phyloP scores from a whole-genome alignment of 2,797 vertebrate species.

The Tauraco hartlaubi region DNA sequence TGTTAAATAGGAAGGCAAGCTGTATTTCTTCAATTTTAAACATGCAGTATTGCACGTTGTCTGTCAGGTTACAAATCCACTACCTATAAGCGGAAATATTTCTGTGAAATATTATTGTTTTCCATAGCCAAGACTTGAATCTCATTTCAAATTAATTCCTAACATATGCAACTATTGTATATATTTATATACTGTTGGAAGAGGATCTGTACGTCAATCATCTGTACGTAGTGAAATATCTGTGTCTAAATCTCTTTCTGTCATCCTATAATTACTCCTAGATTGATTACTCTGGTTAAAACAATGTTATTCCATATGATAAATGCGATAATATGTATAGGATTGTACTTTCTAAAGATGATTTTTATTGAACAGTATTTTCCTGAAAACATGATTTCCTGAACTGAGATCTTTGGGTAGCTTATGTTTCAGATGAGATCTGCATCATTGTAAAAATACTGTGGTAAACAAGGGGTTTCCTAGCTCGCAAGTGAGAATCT shows the following conservation, averaged over 20 bases:
- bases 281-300: background rate
- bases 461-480: slow-evolving; percentile 9
- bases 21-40: background rate
- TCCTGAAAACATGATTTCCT: background rate
- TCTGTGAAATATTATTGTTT: background rate
- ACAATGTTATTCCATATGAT: background rate
- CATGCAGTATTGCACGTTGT: background rate
- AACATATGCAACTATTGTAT: background rate
- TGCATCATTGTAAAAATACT: background rate
- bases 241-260: background rate
- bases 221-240: background rate
- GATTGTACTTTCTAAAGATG: background rate
- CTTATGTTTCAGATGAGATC: background rate
- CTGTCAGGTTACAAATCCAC: background rate
- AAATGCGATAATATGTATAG: background rate
- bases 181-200: background rate
- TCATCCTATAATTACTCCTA: background rate
- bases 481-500: background rate
- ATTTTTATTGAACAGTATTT: background rate
- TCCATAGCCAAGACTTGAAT: background rate
- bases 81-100: background rate
- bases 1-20: background rate
- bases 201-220: background rate
- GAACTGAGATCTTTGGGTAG: background rate
- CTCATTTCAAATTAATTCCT: background rate